Evolutionary conservation across 2,888 invertebrate genomes (phyloP).

Genomic region (Gymnosoma rotundatum): DNA sequence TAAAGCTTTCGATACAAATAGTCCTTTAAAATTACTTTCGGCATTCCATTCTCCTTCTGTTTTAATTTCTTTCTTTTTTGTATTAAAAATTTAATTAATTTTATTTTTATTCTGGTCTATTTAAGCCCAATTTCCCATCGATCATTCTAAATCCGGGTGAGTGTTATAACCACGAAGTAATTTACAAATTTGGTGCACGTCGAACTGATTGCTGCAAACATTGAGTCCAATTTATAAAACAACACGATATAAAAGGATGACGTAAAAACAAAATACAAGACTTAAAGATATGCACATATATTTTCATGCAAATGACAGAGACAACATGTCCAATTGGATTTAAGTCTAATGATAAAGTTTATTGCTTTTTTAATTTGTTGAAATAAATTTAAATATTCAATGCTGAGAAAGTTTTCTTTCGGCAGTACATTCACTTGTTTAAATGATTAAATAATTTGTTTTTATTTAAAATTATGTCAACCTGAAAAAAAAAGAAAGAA

Average conservation of each 20-base stretch:
- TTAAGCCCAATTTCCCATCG: conserved; percentile 89
- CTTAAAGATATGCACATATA: not conserved
- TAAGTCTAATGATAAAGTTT: conserved; percentile 23
- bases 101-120: conserved; percentile 73
- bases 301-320: not conserved
- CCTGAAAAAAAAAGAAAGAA: no score
- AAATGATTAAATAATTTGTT: no score
- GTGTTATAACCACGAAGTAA: conserved; percentile 87
- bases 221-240: conserved; percentile 1
- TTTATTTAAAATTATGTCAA: no score
- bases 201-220: conserved; percentile 45
- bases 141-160: conserved; percentile 88
- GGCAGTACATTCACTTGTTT: no score
- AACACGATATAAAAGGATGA: not conserved
- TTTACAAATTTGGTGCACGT: conserved; percentile 87
- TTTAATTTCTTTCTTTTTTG: not conserved
- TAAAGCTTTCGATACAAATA: not conserved
- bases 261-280: not conserved
- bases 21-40: not conserved
- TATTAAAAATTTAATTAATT: conserved; percentile 47
- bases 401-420: no score
- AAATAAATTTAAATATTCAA: no score
- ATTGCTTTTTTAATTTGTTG: not conserved
- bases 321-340: not conserved
- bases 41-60: not conserved